Evolutionary conservation across 2,888 invertebrate genomes (phyloP).

Genomic region (Leucophenga maculata): DNA sequence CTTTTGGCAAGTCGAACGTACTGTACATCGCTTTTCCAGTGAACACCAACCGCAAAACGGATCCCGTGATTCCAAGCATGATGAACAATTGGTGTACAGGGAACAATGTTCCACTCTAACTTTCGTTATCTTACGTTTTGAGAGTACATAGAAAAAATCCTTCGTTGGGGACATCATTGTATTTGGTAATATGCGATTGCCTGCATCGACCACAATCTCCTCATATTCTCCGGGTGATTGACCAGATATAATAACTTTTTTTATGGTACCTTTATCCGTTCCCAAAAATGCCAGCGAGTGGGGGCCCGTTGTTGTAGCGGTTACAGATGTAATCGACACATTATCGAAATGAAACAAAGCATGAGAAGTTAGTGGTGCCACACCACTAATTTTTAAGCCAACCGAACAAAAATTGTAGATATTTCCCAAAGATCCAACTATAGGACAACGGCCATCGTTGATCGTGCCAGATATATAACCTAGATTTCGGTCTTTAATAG

Average conservation of each 20-base stretch:
- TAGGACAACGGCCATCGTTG: conserved; percentile 91
- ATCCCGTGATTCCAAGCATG: conserved; percentile 90
- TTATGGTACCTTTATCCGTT: conserved; percentile 86
- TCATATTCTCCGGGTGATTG: conserved; percentile 87
- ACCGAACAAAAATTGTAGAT: conserved; percentile 94
- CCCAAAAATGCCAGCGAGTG: conserved; percentile 96
- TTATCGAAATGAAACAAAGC: conserved; percentile 86
- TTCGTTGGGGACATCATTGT: conserved; percentile 88
- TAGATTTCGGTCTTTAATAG: conserved; percentile 92
- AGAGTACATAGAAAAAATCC: conserved; percentile 88
- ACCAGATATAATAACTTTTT: conserved; percentile 85
- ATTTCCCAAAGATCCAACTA: conserved; percentile 89
- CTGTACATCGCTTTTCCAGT: conserved; percentile 91
- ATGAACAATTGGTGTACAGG: conserved; percentile 88
- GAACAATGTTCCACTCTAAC: conserved; percentile 90
- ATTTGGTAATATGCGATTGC: conserved; percentile 87
- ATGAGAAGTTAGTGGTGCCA: conserved; percentile 85
- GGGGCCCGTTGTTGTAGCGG: conserved; percentile 89
- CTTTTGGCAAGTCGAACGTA: conserved; percentile 91
- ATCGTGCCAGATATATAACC: conserved; percentile 93
- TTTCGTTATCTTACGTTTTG: conserved; percentile 82
- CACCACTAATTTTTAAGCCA: conserved; percentile 92
- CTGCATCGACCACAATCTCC: conserved; percentile 85
- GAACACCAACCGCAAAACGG: conserved; percentile 98
- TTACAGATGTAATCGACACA: conserved; percentile 86